phyloP scores from a whole-genome alignment of 2,797 vertebrate species.

The Urosaurus nigricauda region DNA sequence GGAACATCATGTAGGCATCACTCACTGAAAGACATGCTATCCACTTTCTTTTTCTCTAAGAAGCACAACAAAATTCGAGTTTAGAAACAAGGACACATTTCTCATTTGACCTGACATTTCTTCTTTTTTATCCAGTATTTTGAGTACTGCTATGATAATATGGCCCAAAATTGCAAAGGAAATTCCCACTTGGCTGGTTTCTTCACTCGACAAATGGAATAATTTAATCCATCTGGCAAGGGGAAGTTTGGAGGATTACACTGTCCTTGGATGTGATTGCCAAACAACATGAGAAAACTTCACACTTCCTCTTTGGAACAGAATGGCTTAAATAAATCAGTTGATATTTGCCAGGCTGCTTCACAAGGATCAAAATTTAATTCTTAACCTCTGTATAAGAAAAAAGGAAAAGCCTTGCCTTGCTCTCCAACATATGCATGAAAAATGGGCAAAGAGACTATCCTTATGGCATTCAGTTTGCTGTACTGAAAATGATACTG shows the following conservation, averaged over 20 bases:
- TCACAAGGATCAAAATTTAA: constrained; percentile 20
- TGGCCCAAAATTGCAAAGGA: constrained; percentile 9
- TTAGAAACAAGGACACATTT: constrained; percentile 14
- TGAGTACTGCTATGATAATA: constrained; percentile 2
- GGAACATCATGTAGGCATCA: neutral
- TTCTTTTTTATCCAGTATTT: neutral
- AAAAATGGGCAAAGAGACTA: neutral
- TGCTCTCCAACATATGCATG: neutral
- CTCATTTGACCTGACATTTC: constrained; percentile 7
- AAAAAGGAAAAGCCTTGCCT: neutral
- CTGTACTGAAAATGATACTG: neutral
- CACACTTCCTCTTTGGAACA: constrained; percentile 25
- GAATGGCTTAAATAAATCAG: constrained; percentile 29
- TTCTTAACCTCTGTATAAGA: constrained; percentile 7
- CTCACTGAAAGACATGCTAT: neutral
- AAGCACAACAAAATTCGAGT: neutral
- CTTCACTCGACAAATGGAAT: constrained; percentile 21
- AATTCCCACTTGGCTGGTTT: constrained; percentile 33
- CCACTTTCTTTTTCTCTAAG: neutral
- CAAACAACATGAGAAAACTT: constrained; percentile 35
- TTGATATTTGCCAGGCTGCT: constrained; percentile 31
- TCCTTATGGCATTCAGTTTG: neutral
- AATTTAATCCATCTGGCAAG: constrained; percentile 43
- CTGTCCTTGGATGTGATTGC: constrained; percentile 39
- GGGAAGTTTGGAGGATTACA: constrained; percentile 28